A percentile compares a stretch with the other conserved stretches of the same genome.
phyloP scores from a whole-genome alignment of 2,888 invertebrate species.

The Thyatira batis region DNA sequence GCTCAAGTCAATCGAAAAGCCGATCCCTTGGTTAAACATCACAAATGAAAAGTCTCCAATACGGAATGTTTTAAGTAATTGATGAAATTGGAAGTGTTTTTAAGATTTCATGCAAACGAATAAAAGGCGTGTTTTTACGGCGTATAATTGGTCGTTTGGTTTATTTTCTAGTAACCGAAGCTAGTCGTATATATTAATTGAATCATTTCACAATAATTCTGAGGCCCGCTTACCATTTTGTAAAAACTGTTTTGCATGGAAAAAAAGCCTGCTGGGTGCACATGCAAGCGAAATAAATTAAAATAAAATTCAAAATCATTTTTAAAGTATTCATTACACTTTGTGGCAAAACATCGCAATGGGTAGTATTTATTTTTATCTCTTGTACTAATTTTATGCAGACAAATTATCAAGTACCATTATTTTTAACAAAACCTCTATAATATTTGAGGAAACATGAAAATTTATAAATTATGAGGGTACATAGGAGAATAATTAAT shows the following conservation, averaged over 20 bases:
- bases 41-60: conserved; percentile 77
- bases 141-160: not conserved
- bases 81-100: conserved; percentile 76
- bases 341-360: conserved; percentile 8
- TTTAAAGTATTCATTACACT: conserved; percentile 15
- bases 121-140: conserved; percentile 48
- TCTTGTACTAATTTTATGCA: too few relatives aligned
- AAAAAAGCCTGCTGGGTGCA: not conserved
- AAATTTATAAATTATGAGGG: too few relatives aligned
- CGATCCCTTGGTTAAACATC: conserved; percentile 80
- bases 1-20: conserved; percentile 80
- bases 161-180: not conserved
- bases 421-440: too few relatives aligned
- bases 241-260: too few relatives aligned
- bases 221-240: too few relatives aligned
- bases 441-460: too few relatives aligned
- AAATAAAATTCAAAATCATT: conserved; percentile 12
- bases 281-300: conserved; percentile 9
- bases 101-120: conserved; percentile 57
- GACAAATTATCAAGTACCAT: too few relatives aligned
- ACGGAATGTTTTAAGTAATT: conserved; percentile 78
- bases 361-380: too few relatives aligned
- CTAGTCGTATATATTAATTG: not conserved
- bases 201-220: not conserved
- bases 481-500: too few relatives aligned